Percentiles rank a stretch among this genome's conserved stretches.
These are phyloP conservation scores for Pelosia muscerda DNA, from an alignment of 2,888 invertebrate species.

Conservation along the genomic window DNA sequence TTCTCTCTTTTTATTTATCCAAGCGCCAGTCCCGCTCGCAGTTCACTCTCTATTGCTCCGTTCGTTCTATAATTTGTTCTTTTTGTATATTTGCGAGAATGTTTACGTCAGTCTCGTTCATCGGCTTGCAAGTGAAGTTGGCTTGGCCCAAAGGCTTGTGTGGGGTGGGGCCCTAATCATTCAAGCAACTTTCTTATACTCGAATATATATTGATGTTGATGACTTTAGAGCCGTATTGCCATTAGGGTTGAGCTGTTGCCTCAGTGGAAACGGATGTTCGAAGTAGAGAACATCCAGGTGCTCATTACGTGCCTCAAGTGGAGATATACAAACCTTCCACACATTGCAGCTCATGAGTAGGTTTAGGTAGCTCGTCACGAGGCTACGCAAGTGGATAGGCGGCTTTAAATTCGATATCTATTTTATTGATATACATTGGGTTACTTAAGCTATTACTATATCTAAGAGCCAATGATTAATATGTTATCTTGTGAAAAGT, in stretches of 20 bases:
- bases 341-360: not conserved
- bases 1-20: not conserved
- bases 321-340: not conserved
- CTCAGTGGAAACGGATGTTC: no score
- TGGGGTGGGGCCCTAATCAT: no score
- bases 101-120: not conserved
- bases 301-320: no score
- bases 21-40: not conserved
- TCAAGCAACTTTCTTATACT: no score
- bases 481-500: conserved; percentile 33
- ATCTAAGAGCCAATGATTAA: conserved; percentile 40
- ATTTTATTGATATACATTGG: no score
- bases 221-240: no score
- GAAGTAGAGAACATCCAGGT: not conserved
- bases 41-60: not conserved
- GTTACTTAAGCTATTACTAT: conserved; percentile 25
- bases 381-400: no score
- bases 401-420: no score
- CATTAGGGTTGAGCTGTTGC: not conserved
- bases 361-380: not conserved
- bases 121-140: not conserved
- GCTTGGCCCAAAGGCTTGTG: not conserved
- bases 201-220: no score
- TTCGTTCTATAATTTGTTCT: not conserved
- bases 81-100: not conserved